Base-by-base conservation (phyloP, 2,797 vertebrate genomes). In the Rhyacichthys aspro region DNA sequence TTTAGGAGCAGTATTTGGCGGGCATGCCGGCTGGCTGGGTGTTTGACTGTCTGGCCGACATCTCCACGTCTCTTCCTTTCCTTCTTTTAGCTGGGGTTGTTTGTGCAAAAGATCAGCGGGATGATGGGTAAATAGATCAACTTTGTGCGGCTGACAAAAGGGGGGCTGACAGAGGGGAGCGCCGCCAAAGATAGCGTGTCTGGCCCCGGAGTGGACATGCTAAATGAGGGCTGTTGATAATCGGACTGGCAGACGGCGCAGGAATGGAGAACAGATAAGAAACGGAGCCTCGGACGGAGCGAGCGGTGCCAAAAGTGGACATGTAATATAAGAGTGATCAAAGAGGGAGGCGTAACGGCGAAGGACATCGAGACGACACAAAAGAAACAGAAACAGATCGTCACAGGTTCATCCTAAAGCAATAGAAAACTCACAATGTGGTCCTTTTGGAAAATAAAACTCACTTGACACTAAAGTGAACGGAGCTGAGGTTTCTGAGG, bases 31-130 rank as follows among this genome's bases (percentile, higher is more conserved):
- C 72, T 53, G 70, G 56, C 60, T 56, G 59, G 32, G 63, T 78
- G 73, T 80, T 76, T 67, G 75, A 71, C 78, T 66, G 71, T 82
- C 76, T 74, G 76, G 82, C 73, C 83, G 86, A 88, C 84, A 90
- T 79, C 70, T 81, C 68, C 64, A 41, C 69, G 61, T 82, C 72
- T 67, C 70, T 69, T 72, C 84, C 8, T 36, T 16, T 39, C 52
- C 77, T 76, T 81, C 68, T 64, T 76, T 80, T 68, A 67, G 67
- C 78, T 48, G 23, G 60, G 74, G 64, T 79, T 90, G 88, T 92
- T 93, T 92, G 87, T 82, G 71, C 76, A 88, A 89, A 83, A 88
- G 91, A 91, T 92, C 90, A 90, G 83, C 67, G 60, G 74, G 84
- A 87, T 79, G 78, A 72, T 80, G 85, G 81, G 86, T 86, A 89